These are phyloP conservation scores for Cynopterus sphinx DNA, from an alignment of 2,797 vertebrate genomes.

Conservation along the genomic window DNA sequence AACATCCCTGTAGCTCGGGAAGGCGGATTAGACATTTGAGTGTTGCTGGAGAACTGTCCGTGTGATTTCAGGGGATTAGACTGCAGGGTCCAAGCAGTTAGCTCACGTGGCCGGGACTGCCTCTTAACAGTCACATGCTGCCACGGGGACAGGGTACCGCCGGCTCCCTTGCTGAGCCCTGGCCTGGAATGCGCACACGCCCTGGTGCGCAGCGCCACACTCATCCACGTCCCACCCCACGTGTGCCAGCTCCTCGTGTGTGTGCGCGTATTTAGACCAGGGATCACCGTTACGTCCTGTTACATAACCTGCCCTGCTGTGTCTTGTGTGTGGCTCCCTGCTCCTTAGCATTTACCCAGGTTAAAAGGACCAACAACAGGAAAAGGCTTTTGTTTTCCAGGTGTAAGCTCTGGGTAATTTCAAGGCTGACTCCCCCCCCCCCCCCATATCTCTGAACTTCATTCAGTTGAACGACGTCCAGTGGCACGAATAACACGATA, in stretches of 20 bases:
- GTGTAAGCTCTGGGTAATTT: neutral
- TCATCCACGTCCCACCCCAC: no score
- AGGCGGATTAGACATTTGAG: neutral
- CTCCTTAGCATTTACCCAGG: neutral
- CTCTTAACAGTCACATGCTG: neutral
- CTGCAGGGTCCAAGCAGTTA: neutral
- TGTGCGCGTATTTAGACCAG: neutral
- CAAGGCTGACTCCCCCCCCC: no score
- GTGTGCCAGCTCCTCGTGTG: neutral
- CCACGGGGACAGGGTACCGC: neutral
- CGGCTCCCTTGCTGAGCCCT: neutral
- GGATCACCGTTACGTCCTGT: neutral
- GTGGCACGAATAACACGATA: slow-evolving; percentile 53
- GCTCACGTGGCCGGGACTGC: neutral
- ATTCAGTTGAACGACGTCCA: slow-evolving; percentile 64
- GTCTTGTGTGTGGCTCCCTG: neutral
- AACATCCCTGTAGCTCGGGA: neutral
- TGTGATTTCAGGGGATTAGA: neutral
- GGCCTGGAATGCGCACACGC: neutral
- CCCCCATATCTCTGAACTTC: slow-evolving; percentile 55
- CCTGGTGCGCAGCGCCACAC: no score
- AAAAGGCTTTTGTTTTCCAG: neutral
- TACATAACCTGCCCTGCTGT: no score
- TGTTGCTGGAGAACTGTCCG: neutral
- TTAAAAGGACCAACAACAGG: neutral